phyloP scores from a whole-genome alignment of 2,888 invertebrate species.

The Sphecodes monilicornis region DNA sequence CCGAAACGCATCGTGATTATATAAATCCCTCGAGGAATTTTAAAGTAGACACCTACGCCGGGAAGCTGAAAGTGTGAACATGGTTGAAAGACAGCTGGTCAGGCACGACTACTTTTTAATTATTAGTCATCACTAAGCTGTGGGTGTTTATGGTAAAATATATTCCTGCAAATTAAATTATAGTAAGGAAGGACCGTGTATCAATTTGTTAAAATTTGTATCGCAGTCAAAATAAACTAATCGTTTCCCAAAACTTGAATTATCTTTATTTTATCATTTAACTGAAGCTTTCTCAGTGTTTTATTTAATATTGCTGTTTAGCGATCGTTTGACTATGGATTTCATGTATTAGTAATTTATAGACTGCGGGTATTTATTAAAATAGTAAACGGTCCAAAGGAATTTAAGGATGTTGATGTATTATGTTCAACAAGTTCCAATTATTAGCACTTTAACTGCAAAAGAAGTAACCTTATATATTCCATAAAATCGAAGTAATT shows the following conservation, averaged over 20 bases:
- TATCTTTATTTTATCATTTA: background rate
- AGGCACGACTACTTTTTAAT: slow-evolving; percentile 58
- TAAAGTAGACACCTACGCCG: slow-evolving; percentile 66
- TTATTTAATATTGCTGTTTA: background rate
- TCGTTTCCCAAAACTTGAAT: background rate
- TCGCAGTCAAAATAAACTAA: background rate
- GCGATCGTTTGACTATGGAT: too few relatives aligned
- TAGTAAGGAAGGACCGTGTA: background rate
- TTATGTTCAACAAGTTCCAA: too few relatives aligned
- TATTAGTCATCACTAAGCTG: slow-evolving; percentile 20
- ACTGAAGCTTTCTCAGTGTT: background rate
- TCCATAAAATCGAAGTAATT: too few relatives aligned
- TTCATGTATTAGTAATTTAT: background rate
- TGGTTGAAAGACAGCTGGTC: slow-evolving; percentile 44
- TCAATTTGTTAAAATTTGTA: background rate
- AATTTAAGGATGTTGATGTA: too few relatives aligned
- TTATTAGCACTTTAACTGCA: too few relatives aligned
- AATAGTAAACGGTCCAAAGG: too few relatives aligned
- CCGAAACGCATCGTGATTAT: slow-evolving; percentile 69
- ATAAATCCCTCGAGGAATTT: slow-evolving; percentile 68
- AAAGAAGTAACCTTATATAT: too few relatives aligned
- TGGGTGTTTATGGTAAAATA: background rate
- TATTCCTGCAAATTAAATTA: background rate
- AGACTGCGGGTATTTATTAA: too few relatives aligned
- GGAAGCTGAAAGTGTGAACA: slow-evolving; percentile 63